Conservation (phyloP, 37 sponge, comb jelly and placozoan species). For the Bolinopsis microptera region DNA sequence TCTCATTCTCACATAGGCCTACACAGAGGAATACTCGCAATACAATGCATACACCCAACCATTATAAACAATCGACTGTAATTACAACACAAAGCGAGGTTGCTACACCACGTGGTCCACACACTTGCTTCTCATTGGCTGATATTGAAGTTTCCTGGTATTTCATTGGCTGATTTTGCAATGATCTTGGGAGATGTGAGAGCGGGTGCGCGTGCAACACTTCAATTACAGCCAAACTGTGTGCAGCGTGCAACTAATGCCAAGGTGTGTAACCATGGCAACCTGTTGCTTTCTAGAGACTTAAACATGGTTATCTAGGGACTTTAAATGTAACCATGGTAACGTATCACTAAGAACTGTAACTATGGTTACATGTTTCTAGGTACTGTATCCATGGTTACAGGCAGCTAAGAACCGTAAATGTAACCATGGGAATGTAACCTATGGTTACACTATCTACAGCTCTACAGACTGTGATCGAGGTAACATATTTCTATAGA, state of each 20-base stretch:
- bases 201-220: background rate
- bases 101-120: background rate
- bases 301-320: too few species aligned
- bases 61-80: background rate
- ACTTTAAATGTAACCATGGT: background rate
- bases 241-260: background rate
- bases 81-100: background rate
- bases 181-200: background rate
- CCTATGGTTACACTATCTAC: too few species aligned
- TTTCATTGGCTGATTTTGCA: background rate
- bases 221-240: background rate
- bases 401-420: too few species aligned
- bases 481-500: too few species aligned
- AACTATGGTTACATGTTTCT: too few species aligned
- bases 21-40: too few species aligned
- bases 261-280: background rate
- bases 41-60: background rate
- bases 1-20: background rate
- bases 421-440: too few species aligned
- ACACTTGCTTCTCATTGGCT: background rate
- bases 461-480: too few species aligned
- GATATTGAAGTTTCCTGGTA: background rate
- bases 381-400: too few species aligned
- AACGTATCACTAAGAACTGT: too few species aligned
- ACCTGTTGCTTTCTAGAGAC: background rate